Evolutionary conservation across 2,888 invertebrate species (phyloP).

Genomic region (Scrobipalpa atriplicella): DNA sequence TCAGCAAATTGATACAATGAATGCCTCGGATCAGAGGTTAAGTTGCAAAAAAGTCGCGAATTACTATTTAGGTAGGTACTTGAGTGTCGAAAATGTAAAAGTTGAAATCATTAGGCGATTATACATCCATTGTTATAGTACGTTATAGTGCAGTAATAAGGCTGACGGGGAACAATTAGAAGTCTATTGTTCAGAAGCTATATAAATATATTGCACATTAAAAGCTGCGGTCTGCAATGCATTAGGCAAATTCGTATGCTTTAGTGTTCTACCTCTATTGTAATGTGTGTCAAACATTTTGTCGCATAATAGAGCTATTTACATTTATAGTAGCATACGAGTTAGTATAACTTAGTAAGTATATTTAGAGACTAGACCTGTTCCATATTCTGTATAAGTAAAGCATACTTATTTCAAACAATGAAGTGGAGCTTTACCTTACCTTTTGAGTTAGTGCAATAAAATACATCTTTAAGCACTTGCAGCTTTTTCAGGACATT

Average conservation of each 20-base stretch:
- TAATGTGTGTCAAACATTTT: neutral
- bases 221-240: neutral
- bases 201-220: neutral
- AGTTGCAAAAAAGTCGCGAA: constrained; percentile 20
- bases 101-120: constrained; percentile 31
- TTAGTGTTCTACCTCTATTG: neutral
- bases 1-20: constrained; percentile 6
- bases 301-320: too few relatives aligned
- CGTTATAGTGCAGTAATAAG: neutral
- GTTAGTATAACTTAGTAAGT: too few relatives aligned
- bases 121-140: constrained; percentile 27
- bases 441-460: too few relatives aligned
- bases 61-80: neutral
- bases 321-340: too few relatives aligned
- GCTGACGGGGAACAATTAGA: neutral
- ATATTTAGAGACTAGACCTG: too few relatives aligned
- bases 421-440: too few relatives aligned
- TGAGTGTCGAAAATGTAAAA: constrained; percentile 28
- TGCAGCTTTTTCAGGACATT: too few relatives aligned
- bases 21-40: constrained; percentile 19
- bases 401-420: too few relatives aligned
- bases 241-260: neutral
- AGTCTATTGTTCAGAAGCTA: neutral
- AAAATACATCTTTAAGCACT: too few relatives aligned
- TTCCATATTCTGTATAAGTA: too few relatives aligned